Evolutionary conservation across 2,113 vertebrate genomes (phyloP).

Genomic region (Dascyllus trimaculatus): DNA sequence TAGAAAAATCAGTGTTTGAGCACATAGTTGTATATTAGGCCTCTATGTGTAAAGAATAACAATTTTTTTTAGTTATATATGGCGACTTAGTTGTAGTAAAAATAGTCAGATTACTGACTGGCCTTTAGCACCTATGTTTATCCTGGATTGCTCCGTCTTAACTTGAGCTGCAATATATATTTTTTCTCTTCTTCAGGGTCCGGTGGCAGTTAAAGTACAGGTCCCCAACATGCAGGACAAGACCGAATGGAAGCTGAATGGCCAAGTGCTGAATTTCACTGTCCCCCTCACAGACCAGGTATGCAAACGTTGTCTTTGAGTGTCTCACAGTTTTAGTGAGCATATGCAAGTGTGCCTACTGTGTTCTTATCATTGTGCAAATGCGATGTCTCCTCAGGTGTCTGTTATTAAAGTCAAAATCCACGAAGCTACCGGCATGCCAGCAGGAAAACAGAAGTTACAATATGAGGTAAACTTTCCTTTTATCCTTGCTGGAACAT

Average conservation of each 20-base stretch:
- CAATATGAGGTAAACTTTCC: constrained; percentile 92
- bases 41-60: too few species aligned
- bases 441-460: constrained; percentile 97
- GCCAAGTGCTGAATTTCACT: constrained; percentile 96
- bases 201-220: constrained; percentile 97
- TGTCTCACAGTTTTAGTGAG: background rate
- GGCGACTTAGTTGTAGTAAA: background rate
- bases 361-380: background rate
- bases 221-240: constrained; percentile 99
- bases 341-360: background rate
- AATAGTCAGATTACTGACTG: too few species aligned
- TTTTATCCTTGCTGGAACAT: background rate
- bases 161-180: background rate
- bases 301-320: background rate
- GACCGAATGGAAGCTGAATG: constrained; percentile 97
- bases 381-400: constrained; percentile 84
- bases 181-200: constrained; percentile 84
- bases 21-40: too few species aligned
- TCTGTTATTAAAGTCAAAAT: constrained; percentile 99
- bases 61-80: background rate
- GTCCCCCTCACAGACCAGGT: constrained; percentile 98
- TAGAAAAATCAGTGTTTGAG: background rate
- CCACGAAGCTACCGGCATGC: constrained; percentile 98
- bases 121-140: background rate
- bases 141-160: background rate